Base-by-base conservation (phyloP, 2,113 vertebrate species). In the Pristiophorus japonicus region DNA sequence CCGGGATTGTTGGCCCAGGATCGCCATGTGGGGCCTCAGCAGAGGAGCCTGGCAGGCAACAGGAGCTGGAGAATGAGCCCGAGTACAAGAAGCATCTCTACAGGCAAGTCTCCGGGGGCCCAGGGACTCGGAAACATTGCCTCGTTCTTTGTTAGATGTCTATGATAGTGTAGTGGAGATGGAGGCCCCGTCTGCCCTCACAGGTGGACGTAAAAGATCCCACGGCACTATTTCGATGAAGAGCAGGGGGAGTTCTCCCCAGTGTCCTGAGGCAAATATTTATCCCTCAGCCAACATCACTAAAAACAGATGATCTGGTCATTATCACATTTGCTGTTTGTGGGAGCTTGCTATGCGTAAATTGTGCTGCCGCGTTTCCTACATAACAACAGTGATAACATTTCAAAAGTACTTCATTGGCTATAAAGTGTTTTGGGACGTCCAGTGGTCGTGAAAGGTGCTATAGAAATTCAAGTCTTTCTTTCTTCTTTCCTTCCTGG, bases 81-180 rank as follows among this genome's bases (percentile, higher is more conserved):
- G 91, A 94, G 22, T 94, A 94, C 91, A 94, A 94, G 91, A 42
- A 45, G 38, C 91, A 94, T 22, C 91, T 94, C 0, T 94, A 45
- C 91, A 94, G 91, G 91, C 65, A 94, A 94, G 91, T 66, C 38
- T 12, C 4, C 0, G 51, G 4, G 87, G 34, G 24, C 27, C 27
- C 0, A 24, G 78, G 3, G 78, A 42, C n/a, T 18, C 0, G 7
- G 16, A 45, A 81, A 45, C 78, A 42, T 81, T 0, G 0, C 78
- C 78, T 3, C 78, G 20, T 18, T 45, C 78, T 18, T 6, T 45
- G 22, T 42, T 42, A 6, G n/a, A 18, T 42, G 78, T 10, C 18
- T 34, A 11, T 73, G 70, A 34, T 34, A 34, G 70, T 8, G 70
- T 38, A 12, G 1, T 38, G 73, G 38, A 22, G 20, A 6, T 2